Evolutionary conservation across 2,888 invertebrate species (phyloP).

Genomic region (Mechanitis messenoides): DNA sequence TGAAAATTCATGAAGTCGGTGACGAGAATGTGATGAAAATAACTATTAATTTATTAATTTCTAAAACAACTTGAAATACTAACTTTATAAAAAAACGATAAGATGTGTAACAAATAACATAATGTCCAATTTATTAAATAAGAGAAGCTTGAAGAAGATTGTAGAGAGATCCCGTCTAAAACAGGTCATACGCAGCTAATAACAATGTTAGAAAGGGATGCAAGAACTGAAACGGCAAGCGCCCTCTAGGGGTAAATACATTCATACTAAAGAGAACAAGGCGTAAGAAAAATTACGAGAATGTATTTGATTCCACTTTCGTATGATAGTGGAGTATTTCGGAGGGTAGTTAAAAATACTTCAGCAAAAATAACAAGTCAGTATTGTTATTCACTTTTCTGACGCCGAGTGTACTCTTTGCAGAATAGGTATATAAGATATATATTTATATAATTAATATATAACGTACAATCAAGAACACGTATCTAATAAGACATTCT

Average conservation of each 20-base stretch:
- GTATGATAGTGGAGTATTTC: no score
- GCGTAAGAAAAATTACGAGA: conserved; percentile 21
- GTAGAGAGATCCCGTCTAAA: not conserved
- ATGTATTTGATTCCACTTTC: not conserved
- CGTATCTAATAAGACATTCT: conserved; percentile 12
- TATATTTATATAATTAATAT: conserved; percentile 1
- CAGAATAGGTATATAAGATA: not conserved
- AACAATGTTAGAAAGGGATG: conserved; percentile 27
- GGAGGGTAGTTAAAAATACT: not conserved
- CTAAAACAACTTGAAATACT: not conserved
- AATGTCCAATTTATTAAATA: not conserved
- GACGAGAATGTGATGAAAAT: not conserved
- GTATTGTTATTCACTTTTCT: not conserved
- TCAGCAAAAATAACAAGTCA: not conserved
- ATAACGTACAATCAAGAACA: not conserved
- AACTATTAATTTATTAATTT: not conserved
- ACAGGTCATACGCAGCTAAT: conserved; percentile 25
- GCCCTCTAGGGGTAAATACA: conserved; percentile 29
- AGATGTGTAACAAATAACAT: not conserved
- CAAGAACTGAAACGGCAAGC: conserved; percentile 28
- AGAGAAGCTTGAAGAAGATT: not conserved
- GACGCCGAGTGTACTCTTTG: conserved; percentile 3
- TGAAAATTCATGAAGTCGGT: not conserved
- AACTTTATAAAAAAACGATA: not conserved
- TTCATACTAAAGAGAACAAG: conserved; percentile 22